Conservation (phyloP, 2,888 invertebrate species). For the Cylindroiulus punctatus region DNA sequence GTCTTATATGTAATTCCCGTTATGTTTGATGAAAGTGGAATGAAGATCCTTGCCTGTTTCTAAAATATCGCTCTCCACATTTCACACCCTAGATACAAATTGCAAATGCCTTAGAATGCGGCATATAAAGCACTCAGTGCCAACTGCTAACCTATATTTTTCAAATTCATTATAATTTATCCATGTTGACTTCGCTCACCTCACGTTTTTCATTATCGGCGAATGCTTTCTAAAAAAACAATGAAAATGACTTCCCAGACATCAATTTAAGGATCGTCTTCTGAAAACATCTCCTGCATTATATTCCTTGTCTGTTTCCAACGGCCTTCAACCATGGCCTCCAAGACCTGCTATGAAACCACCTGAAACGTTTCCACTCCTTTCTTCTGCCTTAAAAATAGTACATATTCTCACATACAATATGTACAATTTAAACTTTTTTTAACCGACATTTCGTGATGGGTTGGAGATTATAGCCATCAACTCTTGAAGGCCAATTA, state of each 20-base stretch:
- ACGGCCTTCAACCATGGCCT: slow-evolving; percentile 45
- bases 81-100: slow-evolving; percentile 30
- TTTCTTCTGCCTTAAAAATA: slow-evolving; percentile 12
- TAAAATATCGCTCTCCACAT: not conserved
- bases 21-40: slow-evolving; percentile 13
- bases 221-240: slow-evolving; percentile 22
- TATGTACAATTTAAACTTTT: slow-evolving; percentile 15
- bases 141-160: slow-evolving; percentile 41
- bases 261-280: slow-evolving; percentile 45
- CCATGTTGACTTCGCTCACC: slow-evolving; percentile 40
- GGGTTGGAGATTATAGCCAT: not conserved
- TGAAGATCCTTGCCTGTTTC: slow-evolving; percentile 24
- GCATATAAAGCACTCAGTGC: not conserved
- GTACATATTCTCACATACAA: not conserved
- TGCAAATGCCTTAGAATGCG: not conserved
- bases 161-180: slow-evolving; percentile 38
- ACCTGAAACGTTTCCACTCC: slow-evolving; percentile 43
- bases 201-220: slow-evolving; percentile 45
- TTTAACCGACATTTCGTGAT: slow-evolving; percentile 25
- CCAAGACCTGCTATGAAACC: slow-evolving; percentile 28
- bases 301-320: slow-evolving; percentile 7
- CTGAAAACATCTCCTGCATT: not conserved
- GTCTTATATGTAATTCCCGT: not conserved
- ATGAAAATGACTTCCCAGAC: slow-evolving; percentile 43
- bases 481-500: slow-evolving; percentile 26